Conservation (phyloP, 1,140 invertebrate species). For the Dendroctonus valens region DNA sequence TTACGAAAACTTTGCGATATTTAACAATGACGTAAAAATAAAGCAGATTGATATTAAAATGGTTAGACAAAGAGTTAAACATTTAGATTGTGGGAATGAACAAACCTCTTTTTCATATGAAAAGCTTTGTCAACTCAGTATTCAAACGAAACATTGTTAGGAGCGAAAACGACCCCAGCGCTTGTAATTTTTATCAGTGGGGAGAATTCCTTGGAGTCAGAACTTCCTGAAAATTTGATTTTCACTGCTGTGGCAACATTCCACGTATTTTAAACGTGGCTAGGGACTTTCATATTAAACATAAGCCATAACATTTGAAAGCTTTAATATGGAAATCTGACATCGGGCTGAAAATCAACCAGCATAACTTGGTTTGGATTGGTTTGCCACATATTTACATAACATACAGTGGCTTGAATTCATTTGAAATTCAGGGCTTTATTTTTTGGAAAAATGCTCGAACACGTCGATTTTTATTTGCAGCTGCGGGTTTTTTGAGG, state of each 20-base stretch:
- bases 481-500: too few species aligned
- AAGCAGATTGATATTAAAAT: conserved; percentile 19
- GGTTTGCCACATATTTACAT: too few species aligned
- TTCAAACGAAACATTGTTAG: conserved; percentile 26
- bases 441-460: too few species aligned
- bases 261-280: conserved; percentile 10
- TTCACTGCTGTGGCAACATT: conserved; percentile 5
- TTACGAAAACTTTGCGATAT: conserved; percentile 6
- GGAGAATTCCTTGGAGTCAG: conserved; percentile 8
- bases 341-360: too few species aligned
- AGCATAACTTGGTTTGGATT: too few species aligned
- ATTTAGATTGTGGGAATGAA: conserved; percentile 20
- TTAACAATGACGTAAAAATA: conserved; percentile 13
- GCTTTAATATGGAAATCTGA: neutral
- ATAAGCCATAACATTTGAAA: neutral
- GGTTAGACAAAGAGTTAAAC: conserved; percentile 18
- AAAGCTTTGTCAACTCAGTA: conserved; percentile 27
- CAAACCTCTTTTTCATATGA: conserved; percentile 20
- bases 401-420: too few species aligned
- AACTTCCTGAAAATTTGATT: conserved; percentile 20
- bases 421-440: too few species aligned
- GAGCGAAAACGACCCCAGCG: conserved; percentile 17
- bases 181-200: conserved; percentile 26
- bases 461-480: too few species aligned
- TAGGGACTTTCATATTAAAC: neutral